phyloP scores from a whole-genome alignment of 2,888 invertebrate genomes.

The Celastrina argiolus region DNA sequence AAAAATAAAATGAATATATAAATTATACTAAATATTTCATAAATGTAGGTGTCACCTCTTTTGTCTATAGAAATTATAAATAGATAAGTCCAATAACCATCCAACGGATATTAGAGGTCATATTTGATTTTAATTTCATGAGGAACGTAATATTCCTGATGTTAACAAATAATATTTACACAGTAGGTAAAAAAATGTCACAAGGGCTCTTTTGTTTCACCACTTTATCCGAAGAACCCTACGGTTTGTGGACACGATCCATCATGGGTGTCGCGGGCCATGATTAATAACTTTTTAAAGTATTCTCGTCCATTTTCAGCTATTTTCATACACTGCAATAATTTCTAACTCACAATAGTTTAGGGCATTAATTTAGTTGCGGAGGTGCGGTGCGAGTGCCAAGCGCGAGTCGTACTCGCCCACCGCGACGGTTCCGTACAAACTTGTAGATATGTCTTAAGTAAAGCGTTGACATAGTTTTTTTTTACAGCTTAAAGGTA shows the following conservation, averaged over 20 bases:
- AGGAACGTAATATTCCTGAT: background rate
- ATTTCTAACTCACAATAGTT: background rate
- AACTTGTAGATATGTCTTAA: too few relatives aligned
- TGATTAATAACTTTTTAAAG: constrained; percentile 18
- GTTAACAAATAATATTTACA: background rate
- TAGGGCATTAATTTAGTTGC: background rate
- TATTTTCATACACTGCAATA: background rate
- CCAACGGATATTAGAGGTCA: too few relatives aligned
- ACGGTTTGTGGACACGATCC: constrained; percentile 11
- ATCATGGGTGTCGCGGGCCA: constrained; percentile 6
- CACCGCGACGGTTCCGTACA: too few relatives aligned
- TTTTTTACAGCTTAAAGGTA: too few relatives aligned
- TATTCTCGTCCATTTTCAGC: constrained; percentile 6
- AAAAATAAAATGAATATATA: too few relatives aligned
- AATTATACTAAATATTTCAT: too few relatives aligned
- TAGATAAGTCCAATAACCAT: too few relatives aligned
- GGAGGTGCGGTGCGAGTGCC: too few relatives aligned
- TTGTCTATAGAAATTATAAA: too few relatives aligned
- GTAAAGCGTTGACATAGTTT: too few relatives aligned
- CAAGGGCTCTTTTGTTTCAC: background rate
- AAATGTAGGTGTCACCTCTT: background rate
- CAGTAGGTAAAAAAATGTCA: background rate
- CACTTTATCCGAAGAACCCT: background rate
- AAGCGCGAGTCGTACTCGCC: too few relatives aligned
- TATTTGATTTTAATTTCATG: background rate